Percentiles rank a stretch among this genome's conserved stretches.
Conservation (phyloP, 2,113 vertebrate genomes). For the Protobothrops mucrosquamatus region DNA sequence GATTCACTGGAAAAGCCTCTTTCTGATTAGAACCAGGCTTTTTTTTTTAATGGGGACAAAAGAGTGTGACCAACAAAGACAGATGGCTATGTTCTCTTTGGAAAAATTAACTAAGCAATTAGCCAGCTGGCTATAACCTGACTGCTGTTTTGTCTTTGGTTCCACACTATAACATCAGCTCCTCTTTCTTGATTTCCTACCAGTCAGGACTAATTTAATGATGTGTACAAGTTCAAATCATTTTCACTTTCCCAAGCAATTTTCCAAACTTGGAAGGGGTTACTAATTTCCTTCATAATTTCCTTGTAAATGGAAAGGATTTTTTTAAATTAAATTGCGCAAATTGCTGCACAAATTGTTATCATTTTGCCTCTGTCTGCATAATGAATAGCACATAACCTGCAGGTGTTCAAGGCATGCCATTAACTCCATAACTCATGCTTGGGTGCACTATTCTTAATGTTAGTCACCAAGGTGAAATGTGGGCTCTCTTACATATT, state of each 20-base stretch:
- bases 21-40: background rate
- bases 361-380: slow-evolving; percentile 18
- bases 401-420: slow-evolving; percentile 13
- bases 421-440: slow-evolving; percentile 20
- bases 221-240: slow-evolving; percentile 1
- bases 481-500: background rate
- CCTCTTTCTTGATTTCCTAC: slow-evolving; percentile 6
- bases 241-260: slow-evolving; percentile 13
- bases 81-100: background rate
- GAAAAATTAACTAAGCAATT: background rate
- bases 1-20: background rate
- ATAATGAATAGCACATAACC: slow-evolving; percentile 1
- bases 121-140: slow-evolving; percentile 12
- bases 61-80: background rate
- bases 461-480: slow-evolving; percentile 11
- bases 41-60: background rate
- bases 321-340: slow-evolving; percentile 14
- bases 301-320: slow-evolving; percentile 17
- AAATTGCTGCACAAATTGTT: slow-evolving; percentile 26
- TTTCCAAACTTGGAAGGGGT: slow-evolving; percentile 25
- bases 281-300: slow-evolving; percentile 35
- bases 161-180: background rate
- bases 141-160: slow-evolving; percentile 1
- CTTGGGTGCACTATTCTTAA: slow-evolving; percentile 19
- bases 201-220: slow-evolving; percentile 16